A percentile compares a stretch with the other conserved stretches of the same genome.
These are phyloP conservation scores for Gasterosteus aculeatus DNA, from an alignment of 2,113 vertebrate genomes.

Conservation along the genomic window DNA sequence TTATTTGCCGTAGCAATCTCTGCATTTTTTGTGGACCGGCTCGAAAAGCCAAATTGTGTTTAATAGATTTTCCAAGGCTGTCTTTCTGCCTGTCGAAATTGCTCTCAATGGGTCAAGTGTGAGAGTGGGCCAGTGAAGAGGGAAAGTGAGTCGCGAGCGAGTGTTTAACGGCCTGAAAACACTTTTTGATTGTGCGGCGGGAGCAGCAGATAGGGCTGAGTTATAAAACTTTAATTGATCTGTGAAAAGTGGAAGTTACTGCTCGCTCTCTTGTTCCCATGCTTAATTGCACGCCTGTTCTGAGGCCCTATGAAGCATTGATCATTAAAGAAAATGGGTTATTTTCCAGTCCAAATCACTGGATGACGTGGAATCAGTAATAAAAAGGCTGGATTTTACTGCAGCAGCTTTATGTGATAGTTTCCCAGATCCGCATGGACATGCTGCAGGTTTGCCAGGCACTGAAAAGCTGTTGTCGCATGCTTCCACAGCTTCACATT, in stretches of 20 bases:
- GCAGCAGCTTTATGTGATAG: constrained; percentile 76
- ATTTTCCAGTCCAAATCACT: constrained; percentile 74
- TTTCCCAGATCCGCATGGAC: constrained; percentile 75
- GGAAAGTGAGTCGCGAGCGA: constrained; percentile 48
- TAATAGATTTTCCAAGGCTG: constrained; percentile 83
- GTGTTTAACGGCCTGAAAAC: constrained; percentile 78
- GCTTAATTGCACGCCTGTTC: constrained; percentile 77
- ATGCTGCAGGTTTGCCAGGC: constrained; percentile 64
- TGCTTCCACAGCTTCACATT: constrained; percentile 66
- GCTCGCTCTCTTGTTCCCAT: constrained; percentile 75
- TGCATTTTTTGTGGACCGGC: constrained; percentile 55
- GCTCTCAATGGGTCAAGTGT: constrained; percentile 75
- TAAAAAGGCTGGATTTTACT: constrained; percentile 77
- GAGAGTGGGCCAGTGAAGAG: constrained; percentile 40
- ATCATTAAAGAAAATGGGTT: constrained; percentile 79
- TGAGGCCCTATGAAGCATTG: constrained; percentile 72
- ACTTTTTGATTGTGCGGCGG: constrained; percentile 78
- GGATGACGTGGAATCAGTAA: constrained; percentile 80
- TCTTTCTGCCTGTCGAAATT: constrained; percentile 79
- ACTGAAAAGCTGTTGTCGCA: constrained; percentile 56
- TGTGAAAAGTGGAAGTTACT: constrained; percentile 82
- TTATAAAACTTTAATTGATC: constrained; percentile 84
- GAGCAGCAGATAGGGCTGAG: constrained; percentile 77
- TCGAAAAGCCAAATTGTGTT: constrained; percentile 74
- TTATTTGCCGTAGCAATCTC: constrained; percentile 57